Evolutionary conservation across 1,140 invertebrate genomes (phyloP).

Genomic region (Drosophila arizonae): DNA sequence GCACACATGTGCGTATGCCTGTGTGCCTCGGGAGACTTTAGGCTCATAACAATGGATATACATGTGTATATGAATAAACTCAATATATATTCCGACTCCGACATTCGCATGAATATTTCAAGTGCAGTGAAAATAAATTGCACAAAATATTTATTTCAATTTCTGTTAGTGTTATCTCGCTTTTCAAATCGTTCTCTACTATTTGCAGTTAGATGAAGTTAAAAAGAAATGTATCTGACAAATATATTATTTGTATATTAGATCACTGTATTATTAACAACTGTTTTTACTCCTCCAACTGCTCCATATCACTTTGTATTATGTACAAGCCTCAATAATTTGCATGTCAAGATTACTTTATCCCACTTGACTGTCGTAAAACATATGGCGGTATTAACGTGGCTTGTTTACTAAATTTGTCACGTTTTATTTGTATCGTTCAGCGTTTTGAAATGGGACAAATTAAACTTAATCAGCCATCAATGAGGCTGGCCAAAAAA

Average conservation of each 20-base stretch:
- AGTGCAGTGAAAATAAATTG: conserved; percentile 58
- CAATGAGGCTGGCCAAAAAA: conserved; percentile 9
- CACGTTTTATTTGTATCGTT: conserved; percentile 22
- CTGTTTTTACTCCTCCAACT: too few relatives aligned
- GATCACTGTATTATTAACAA: too few relatives aligned
- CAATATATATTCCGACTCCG: conserved; percentile 34
- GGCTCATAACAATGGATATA: conserved; percentile 36
- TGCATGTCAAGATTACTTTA: background rate
- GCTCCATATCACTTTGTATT: too few relatives aligned
- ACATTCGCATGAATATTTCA: conserved; percentile 67
- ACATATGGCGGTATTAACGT: background rate
- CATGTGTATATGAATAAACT: background rate
- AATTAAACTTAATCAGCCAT: conserved; percentile 33
- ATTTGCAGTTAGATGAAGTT: too few relatives aligned
- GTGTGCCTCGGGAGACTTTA: conserved; percentile 47
- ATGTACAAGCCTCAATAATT: background rate
- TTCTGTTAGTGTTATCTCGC: conserved; percentile 55
- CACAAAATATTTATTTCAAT: conserved; percentile 78
- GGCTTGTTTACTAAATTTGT: conserved; percentile 8
- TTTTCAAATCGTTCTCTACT: background rate
- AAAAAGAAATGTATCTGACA: background rate
- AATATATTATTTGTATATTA: background rate
- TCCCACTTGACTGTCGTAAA: background rate
- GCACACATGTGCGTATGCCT: conserved; percentile 41
- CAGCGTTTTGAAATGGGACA: conserved; percentile 12